These are phyloP conservation scores for Hydroisotoma schaefferi DNA, from an alignment of 2,888 invertebrate genomes.

Conservation along the genomic window DNA sequence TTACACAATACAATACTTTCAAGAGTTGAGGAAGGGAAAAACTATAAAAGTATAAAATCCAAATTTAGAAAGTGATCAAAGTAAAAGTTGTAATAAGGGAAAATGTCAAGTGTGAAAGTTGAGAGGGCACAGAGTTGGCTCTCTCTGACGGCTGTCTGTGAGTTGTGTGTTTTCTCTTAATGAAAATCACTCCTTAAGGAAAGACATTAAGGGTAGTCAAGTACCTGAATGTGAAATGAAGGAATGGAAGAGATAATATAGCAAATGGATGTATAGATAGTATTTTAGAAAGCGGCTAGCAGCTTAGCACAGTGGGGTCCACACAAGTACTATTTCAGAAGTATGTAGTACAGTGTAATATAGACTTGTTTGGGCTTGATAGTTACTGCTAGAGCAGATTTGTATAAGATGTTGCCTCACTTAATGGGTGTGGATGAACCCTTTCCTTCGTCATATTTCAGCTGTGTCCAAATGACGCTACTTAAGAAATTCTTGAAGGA, in stretches of 20 bases:
- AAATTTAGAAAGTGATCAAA: too few species aligned
- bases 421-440: slow-evolving; percentile 7
- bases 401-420: slow-evolving; percentile 2
- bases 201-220: slow-evolving; percentile 11
- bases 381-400: slow-evolving; percentile 2
- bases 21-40: too few species aligned
- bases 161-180: background rate
- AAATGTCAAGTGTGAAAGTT: slow-evolving; percentile 1
- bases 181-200: slow-evolving; percentile 1
- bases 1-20: too few species aligned
- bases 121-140: slow-evolving; percentile 2
- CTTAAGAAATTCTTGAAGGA: slow-evolving; percentile 8
- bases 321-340: too few species aligned
- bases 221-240: slow-evolving; percentile 13
- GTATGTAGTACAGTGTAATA: too few species aligned
- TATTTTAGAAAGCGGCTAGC: too few species aligned
- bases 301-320: too few species aligned
- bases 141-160: too few species aligned
- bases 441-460: slow-evolving; percentile 13
- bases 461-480: slow-evolving; percentile 17
- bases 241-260: too few species aligned
- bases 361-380: background rate
- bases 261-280: too few species aligned
- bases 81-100: background rate
- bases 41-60: too few species aligned